Evolutionary conservation across 2,797 vertebrate species (phyloP), one percentile per base, ranked within the genome.

Genomic region (Anabacerthia variegaticeps): DNA sequence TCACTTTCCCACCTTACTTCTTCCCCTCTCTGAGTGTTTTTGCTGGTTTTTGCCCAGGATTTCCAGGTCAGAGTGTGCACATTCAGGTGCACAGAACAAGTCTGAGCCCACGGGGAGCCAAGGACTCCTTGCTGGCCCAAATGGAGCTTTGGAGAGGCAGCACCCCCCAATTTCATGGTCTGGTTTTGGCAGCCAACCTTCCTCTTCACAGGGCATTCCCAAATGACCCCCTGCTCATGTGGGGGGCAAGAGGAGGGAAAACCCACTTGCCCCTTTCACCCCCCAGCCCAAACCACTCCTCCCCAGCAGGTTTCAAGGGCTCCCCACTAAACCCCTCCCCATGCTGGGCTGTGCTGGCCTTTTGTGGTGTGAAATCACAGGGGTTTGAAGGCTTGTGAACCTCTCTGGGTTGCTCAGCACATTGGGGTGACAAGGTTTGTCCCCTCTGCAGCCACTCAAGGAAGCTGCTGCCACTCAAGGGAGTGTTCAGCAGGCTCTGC

Each of bases 401-500:
- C 52, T 56, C 32, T 37, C 19, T 5, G 4, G 46, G 27, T 55
- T 34, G 69, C 65, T 66, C 19, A 36, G 55, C 55, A 36, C 12
- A 17, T 39, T 7, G 14, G 32, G 39, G 52, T 34, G 27, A 44
- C 13, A 9, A 37, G 1, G 4, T 51, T 43, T 26, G 36, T 19
- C 66, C 89, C 51, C 27, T 52, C 27, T 52, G 51, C 16, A 17
- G 51, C 51, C 51, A 52, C 49, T 73, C 76, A 27, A 76, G 89
- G 72, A 48, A 65, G 67, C 69, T 74, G 76, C 81, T 91, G 93
- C 11, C 20, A 12, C 67, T 27, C 85, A 46, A 14, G 73, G 34
- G 89, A 75, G 69, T 58, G 44, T 91, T 93, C 44, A 90, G 71
- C 49, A 90, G 76, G 46, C 67, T 90, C 43, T 62, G 58, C 46